Conservation (phyloP, 2,797 vertebrate species). For the Basileuterus tristriatus region DNA sequence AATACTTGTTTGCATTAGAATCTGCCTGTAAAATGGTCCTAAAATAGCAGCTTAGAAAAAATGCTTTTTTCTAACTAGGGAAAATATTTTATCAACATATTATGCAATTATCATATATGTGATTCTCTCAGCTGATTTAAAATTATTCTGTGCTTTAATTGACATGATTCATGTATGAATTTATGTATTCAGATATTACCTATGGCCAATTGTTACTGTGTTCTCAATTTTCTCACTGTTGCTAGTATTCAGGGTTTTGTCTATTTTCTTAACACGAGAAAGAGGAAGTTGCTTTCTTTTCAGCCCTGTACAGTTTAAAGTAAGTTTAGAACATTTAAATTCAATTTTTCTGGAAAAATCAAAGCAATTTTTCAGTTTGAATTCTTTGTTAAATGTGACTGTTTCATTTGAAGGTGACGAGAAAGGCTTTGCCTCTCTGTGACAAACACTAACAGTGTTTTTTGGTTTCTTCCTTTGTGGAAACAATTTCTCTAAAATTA, state of each 20-base stretch:
- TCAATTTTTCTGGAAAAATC: neutral
- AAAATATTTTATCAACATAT: neutral
- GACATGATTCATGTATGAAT: neutral
- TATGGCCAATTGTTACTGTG: neutral
- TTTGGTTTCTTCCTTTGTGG: no score
- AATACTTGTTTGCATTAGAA: neutral
- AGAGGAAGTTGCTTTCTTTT: neutral
- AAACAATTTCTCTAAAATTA: no score
- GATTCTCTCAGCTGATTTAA: neutral
- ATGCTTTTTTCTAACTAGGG: neutral
- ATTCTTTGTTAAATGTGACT: neutral
- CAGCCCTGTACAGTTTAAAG: neutral
- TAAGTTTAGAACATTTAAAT: neutral
- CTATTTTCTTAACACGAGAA: neutral
- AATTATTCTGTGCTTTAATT: neutral
- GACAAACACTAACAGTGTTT: no score
- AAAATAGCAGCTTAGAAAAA: neutral
- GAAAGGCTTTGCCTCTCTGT: no score
- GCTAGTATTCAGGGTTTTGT: neutral
- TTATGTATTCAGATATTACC: neutral
- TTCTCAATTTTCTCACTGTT: neutral
- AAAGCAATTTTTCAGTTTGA: neutral
- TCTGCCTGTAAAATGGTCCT: neutral
- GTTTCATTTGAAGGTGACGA: neutral
- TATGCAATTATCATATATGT: neutral